phyloP scores from a whole-genome alignment of 2,797 vertebrate species.

The Otolemur crassicaudatus region DNA sequence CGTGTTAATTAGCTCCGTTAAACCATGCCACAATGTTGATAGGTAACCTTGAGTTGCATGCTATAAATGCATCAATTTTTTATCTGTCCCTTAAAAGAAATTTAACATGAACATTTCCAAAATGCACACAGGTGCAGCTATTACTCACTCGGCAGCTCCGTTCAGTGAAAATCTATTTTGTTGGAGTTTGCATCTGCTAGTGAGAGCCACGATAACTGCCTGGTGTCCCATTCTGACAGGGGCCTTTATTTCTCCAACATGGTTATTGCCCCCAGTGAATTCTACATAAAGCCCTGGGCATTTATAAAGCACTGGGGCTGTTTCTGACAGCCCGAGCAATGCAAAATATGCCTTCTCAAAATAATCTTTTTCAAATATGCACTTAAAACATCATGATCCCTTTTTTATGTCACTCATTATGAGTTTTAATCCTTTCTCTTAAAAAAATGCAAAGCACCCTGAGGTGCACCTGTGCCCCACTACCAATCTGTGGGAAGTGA shows the following conservation, averaged over 20 bases:
- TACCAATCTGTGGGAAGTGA: neutral
- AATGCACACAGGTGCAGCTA: neutral
- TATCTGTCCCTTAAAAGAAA: neutral
- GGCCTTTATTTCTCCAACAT: accelerated
- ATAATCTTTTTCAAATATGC: accelerated
- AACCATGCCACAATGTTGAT: neutral
- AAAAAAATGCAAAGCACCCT: neutral
- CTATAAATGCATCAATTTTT: neutral
- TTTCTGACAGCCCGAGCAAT: accelerated
- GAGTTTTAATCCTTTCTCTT: neutral
- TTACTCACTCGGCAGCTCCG: neutral
- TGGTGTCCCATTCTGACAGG: accelerated
- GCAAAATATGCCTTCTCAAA: neutral
- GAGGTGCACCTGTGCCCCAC: accelerated
- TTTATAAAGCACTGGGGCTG: no score
- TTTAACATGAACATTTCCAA: neutral
- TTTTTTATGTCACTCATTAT: accelerated
- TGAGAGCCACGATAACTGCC: neutral
- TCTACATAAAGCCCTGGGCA: accelerated
- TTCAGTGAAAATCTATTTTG: neutral
- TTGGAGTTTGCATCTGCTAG: neutral
- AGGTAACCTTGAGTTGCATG: neutral
- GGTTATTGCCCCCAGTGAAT: accelerated
- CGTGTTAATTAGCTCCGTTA: neutral
- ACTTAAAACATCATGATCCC: neutral